Evolutionary conservation across 2,888 invertebrate species (phyloP), one percentile per base, ranked within the genome.

Genomic region (Drosophila greeni): DNA sequence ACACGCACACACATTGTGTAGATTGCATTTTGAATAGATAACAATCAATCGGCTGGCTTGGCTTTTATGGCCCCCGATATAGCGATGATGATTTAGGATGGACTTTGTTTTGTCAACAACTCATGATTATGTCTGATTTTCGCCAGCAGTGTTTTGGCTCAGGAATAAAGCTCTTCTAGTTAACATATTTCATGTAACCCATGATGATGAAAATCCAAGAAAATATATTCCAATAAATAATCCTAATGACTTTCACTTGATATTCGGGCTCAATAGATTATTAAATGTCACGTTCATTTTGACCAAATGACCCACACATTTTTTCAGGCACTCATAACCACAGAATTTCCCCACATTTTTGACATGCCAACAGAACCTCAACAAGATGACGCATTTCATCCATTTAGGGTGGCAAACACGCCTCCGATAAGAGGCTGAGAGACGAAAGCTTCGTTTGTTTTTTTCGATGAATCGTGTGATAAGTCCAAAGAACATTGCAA

Each of bases 401-500:
- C 11, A 14, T 34, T 51, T 34, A 14, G 11, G 57, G 20, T 9
- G 60, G 54, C 56, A 72, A 51, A 31, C 40, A 14, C 31, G 12
- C 7, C 5, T 2, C 24, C 26, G 59, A 68, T 68, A 68, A 66
- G 31, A 49, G 14, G 5, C n/a, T 18, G 3, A 26, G 43, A 43
- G 55, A n/a, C 26, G 16, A 49, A 39, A 47, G 43, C 48, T 34
- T 9, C 16, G 14, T 20, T 23, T 16, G 2, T 36, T 37, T 26
- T 33, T 34, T 33, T n/a, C n/a, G 33, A 7, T 3, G 33, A 48
- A 47, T 49, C 49, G 57, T 40, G 49, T 45, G 72, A 65, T 53
- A 58, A 61, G 64, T 65, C 45, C 61, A 64, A 59, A 66, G 61
- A 60, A 60, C 66, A 69, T 40, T 39, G 60, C 58, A 66, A 60